These are phyloP conservation scores for Parotocinclus haroldoi DNA, from an alignment of 2,797 vertebrate species.

Conservation along the genomic window DNA sequence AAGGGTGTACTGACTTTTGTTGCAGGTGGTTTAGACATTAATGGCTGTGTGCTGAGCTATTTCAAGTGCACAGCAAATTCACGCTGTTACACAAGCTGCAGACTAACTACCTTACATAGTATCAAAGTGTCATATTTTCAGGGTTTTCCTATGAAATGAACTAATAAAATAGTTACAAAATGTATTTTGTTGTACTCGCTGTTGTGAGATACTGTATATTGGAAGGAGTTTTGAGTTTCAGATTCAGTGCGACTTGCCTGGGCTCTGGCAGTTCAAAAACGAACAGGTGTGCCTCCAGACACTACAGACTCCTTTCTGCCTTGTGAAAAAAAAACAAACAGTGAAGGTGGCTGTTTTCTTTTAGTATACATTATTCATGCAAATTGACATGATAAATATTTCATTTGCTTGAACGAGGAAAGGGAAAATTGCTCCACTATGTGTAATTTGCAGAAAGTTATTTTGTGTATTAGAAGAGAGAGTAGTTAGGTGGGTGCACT, in stretches of 20 bases:
- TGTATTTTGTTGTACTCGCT: too few relatives aligned
- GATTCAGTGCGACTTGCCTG: conserved; percentile 24
- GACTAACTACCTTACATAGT: too few relatives aligned
- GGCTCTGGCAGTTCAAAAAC: conserved; percentile 42
- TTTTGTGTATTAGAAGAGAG: conserved; percentile 36
- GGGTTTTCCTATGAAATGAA: too few relatives aligned
- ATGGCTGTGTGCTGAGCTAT: too few relatives aligned
- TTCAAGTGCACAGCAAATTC: too few relatives aligned
- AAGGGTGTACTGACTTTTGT: too few relatives aligned
- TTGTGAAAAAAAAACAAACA: conserved; percentile 48
- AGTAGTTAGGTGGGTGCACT: conserved; percentile 24
- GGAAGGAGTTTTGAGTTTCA: conserved; percentile 3
- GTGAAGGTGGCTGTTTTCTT: conserved; percentile 43
- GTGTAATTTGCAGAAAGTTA: conserved; percentile 40
- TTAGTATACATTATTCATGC: conserved; percentile 48
- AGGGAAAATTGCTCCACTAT: conserved; percentile 42
- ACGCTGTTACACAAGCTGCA: too few relatives aligned
- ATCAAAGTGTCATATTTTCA: too few relatives aligned
- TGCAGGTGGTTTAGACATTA: too few relatives aligned
- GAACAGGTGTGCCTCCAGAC: conserved; percentile 30
- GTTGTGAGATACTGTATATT: conserved; percentile 19
- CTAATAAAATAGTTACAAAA: too few relatives aligned
- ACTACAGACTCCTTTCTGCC: conserved; percentile 27
- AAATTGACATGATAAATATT: conserved; percentile 47
- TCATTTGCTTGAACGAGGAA: conserved; percentile 47